Base-by-base conservation (phyloP, 92 coral and sea anemone genomes). In the Chrysogorgia sp. region DNA sequence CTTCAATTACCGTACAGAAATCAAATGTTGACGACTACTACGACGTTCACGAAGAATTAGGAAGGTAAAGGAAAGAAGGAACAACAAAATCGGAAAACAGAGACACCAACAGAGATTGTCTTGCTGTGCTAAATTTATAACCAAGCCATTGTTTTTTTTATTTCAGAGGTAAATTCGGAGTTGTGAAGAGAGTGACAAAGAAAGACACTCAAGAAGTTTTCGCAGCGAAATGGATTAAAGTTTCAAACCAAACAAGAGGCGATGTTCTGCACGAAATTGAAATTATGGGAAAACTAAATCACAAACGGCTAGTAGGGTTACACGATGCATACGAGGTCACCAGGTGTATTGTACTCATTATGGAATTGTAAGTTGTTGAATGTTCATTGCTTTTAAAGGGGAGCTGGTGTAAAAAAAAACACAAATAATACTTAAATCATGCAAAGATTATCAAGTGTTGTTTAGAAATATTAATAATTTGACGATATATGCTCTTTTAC, bases 301-400 rank as follows among this genome's bases (percentile, higher is more conserved):
- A 93, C 91, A 85, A 89, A 86, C 90, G 97, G 71, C 93, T 93
- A 75, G 98, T 91, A 72, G 97, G 94, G 58, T 82, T 93, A 67
- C 63, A 86, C 1, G 98, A 91, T 60, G 98, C 94, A 10, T 93
- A 88, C 67, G 92, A 93, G 23, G 58, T 67, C 74, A 48, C 92
- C 8, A 87, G 79, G 71, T 83, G 64, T 29, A 85, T 93, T 35
- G 83, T 93, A 43, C 92, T 93, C 89, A 85, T 93, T 33, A 88
- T 93, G 89, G 98, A 93, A 55, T 93, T 86, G 98, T 93, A 78
- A 85, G 98, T 86, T 60, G 9, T 35, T 40, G 7, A 64, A 40
- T 7, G 43, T 37, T 37, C 43, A 47, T 47, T 47, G 53, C n/a
- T 15, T 6, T 47, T 47, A 47, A 47, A 37, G 12, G 6, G 43